These are phyloP conservation scores for Plebejus anna DNA, from an alignment of 2,888 invertebrate species.

Conservation along the genomic window DNA sequence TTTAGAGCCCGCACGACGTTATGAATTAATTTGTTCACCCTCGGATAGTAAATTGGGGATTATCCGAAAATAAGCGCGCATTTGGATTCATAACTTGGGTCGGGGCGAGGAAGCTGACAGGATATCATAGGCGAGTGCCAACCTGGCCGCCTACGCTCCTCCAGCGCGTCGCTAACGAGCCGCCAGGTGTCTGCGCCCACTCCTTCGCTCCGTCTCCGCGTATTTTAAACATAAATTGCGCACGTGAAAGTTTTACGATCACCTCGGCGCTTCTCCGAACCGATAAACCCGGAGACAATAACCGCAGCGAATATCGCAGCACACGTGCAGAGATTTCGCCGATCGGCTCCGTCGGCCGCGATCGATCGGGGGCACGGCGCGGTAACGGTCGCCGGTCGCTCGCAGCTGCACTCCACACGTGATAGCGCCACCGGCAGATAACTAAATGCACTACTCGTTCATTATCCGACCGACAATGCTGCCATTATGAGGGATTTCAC, in stretches of 20 bases:
- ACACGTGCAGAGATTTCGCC: constrained; percentile 66
- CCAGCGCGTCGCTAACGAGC: constrained; percentile 66
- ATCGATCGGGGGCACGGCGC: constrained; percentile 79
- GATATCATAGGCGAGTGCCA: constrained; percentile 21
- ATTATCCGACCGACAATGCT: constrained; percentile 74
- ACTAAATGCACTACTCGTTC: constrained; percentile 79
- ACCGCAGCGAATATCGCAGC: constrained; percentile 68
- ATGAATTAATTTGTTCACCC: constrained; percentile 30
- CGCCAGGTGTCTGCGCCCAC: constrained; percentile 77
- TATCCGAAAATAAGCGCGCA: constrained; percentile 29
- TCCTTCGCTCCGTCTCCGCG: constrained; percentile 66
- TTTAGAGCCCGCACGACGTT: constrained; percentile 23
- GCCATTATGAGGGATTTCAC: constrained; percentile 78
- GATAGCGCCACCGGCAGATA: constrained; percentile 75
- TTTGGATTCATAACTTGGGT: not conserved
- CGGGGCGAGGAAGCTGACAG: constrained; percentile 14
- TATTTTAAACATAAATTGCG: constrained; percentile 70
- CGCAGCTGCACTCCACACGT: constrained; percentile 78
- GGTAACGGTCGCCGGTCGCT: constrained; percentile 78
- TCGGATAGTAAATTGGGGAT: constrained; percentile 16
- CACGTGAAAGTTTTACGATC: constrained; percentile 78
- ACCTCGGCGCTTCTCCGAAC: constrained; percentile 72
- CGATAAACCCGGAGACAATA: constrained; percentile 70
- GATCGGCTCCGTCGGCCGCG: constrained; percentile 69
- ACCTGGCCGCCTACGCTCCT: constrained; percentile 35